Evolutionary conservation across 2,888 invertebrate species (phyloP).

Genomic region (Pycnomerus fuliginosus): DNA sequence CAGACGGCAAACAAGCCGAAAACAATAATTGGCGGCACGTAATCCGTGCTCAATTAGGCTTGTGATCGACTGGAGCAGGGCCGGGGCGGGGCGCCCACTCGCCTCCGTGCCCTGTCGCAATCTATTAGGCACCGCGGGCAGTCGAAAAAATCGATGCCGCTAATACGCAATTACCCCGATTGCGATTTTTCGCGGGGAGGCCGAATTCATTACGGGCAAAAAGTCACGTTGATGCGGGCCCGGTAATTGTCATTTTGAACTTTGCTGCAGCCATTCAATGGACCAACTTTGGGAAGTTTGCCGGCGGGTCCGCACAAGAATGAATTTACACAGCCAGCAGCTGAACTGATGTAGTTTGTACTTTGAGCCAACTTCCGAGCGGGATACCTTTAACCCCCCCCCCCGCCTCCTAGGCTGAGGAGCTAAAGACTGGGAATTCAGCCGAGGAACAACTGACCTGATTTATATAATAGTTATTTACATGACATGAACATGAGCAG

Average conservation of each 20-base stretch:
- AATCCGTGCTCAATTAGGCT: slow-evolving; percentile 39
- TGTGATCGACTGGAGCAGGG: slow-evolving; percentile 29
- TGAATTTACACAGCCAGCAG: slow-evolving; percentile 36
- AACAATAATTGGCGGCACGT: slow-evolving; percentile 42
- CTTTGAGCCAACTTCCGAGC: slow-evolving; percentile 18
- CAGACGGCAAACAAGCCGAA: slow-evolving; percentile 39
- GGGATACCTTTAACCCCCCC: slow-evolving; percentile 9
- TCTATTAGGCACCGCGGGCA: slow-evolving; percentile 14
- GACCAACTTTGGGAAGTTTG: slow-evolving; percentile 38
- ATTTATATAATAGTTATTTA: no score
- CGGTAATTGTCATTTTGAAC: slow-evolving; percentile 37
- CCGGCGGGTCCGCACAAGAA: slow-evolving; percentile 30
- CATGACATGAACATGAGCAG: no score
- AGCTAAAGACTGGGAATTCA: no score
- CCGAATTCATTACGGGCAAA: slow-evolving; percentile 10
- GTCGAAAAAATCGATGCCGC: slow-evolving; percentile 21
- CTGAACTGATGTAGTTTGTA: slow-evolving; percentile 34
- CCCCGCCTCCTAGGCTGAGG: no score
- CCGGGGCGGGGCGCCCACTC: slow-evolving; percentile 11
- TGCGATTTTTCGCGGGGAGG: slow-evolving; percentile 12
- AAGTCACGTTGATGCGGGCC: slow-evolving; percentile 23
- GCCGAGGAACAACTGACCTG: no score
- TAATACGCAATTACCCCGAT: slow-evolving; percentile 22
- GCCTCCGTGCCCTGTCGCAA: slow-evolving; percentile 17
- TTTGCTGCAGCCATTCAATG: slow-evolving; percentile 40